Evolutionary conservation across 2,113 vertebrate species (phyloP), one percentile per base, ranked within the genome.

Genomic region (Xiphorhynchus elegans): DNA sequence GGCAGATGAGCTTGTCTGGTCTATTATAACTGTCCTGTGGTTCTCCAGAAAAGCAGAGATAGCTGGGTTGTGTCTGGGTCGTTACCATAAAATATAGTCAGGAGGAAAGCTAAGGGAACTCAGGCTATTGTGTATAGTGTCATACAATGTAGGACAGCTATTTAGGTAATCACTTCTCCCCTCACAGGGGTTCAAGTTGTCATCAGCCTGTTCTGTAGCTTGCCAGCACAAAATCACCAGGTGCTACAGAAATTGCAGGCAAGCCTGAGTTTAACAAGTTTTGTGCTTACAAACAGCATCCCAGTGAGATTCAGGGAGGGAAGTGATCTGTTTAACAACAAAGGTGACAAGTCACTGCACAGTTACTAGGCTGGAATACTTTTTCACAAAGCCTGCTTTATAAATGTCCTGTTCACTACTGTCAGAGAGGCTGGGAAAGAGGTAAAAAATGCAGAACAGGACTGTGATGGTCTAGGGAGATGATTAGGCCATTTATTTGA

Each of bases 141-240:
- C 52, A 67, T 49, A 59, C 42, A 49, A 95, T 84, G 52, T 87
- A 89, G 95, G 94, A 68, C 88, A 93, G 83, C 53, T 92, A 90
- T 96, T 96, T 96, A 94, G 72, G 87, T 81, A 73, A 56, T 78
- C 29, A 11, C 23, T 93, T 90, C 59, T 92, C 33, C 80, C 50
- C 72, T 93, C 70, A 81, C 25, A 84, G 81, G 72, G 72, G 74
- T 89, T 92, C 53, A 78, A 17, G 24, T 80, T 92, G 40, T 68
- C 64, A 87, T 29, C 69, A 84, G 18, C 39, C 78, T 75, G 15
- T 47, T 84, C 59, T 73, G 46, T 55, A 64, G 17, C 55, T 82
- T 92, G 53, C 76, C 74, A 88, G 81, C 72, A 81, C 49, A 87
- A 95, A 95, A 72, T 46, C 69, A 87, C 70, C 76, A 69, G 60